These are phyloP conservation scores for Ormyrus thymus DNA, from an alignment of 2,888 invertebrate species.

Conservation along the genomic window DNA sequence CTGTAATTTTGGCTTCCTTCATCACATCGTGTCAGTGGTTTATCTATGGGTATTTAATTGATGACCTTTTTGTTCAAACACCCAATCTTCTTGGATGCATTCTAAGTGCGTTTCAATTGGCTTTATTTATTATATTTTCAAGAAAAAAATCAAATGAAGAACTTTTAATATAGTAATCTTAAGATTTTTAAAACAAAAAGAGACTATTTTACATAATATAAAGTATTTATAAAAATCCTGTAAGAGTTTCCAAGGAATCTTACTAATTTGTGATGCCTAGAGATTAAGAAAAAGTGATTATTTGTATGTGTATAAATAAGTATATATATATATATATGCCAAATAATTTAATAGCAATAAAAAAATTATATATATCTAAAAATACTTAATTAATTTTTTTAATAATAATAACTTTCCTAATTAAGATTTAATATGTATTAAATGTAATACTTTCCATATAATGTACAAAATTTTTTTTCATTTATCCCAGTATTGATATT, in stretches of 20 bases:
- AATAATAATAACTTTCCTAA: neutral
- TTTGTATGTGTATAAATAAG: constrained; percentile 37
- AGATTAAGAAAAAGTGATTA: constrained; percentile 30
- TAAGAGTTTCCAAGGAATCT: constrained; percentile 18
- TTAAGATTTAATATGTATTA: neutral
- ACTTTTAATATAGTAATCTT: constrained; percentile 63
- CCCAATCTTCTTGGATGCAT: constrained; percentile 87
- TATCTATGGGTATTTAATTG: constrained; percentile 86
- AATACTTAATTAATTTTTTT: neutral
- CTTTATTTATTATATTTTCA: constrained; percentile 86
- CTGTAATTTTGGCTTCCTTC: constrained; percentile 89
- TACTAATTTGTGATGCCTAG: constrained; percentile 51
- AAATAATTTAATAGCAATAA: constrained; percentile 23
- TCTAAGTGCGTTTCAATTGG: constrained; percentile 84
- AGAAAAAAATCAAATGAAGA: constrained; percentile 67
- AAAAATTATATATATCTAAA: constrained; percentile 32
- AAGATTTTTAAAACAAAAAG: constrained; percentile 8
- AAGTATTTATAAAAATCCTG: neutral
- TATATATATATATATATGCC: constrained; percentile 31
- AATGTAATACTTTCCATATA: no score
- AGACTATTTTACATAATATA: constrained; percentile 33
- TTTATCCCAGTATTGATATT: no score
- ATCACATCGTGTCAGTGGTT: constrained; percentile 90
- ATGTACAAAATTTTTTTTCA: no score
- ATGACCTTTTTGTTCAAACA: constrained; percentile 86